Base-by-base conservation (phyloP, 1,140 invertebrate species). In the Panonychus citri region DNA sequence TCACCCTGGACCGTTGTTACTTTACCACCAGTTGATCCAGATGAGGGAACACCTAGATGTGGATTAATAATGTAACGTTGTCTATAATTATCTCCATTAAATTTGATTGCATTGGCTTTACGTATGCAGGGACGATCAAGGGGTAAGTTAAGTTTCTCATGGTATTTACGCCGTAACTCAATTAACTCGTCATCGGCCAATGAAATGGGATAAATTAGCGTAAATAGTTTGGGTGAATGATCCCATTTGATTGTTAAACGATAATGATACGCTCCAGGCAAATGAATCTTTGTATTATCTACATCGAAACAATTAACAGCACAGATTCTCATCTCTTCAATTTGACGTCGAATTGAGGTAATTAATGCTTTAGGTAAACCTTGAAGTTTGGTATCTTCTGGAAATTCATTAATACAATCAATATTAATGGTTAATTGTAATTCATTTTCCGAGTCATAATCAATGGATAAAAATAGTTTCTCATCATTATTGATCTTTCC, bases 1-100 rank as follows among this genome's bases (percentile, higher is more conserved):
- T 77, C 75, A 3, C 94, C 93, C 59, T 79, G 71, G 2, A 97
- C 85, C 28, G 84, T 24, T 21, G n/a, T 21, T n/a, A 28, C 12
- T 59, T 59, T 40, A 13, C 39, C 50, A 50, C 30, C 39, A 21
- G 56, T 57, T 3, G 46, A n/a, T 7, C 39, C 39, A 19, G 5
- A 24, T 1, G 54, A 57, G 30, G 68, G 56, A 40, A 82, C 64
- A 8, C 76, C 73, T 57, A 75, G 64, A 65, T 93, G 86, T 2
- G 82, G 80, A 69, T 85, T 85, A 8, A 80, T 65, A 25, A 90
- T 64, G 42, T 77, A 75, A 12, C 70, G 70, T 58, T 69, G 70
- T 34, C 12, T 34, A 34, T 34, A 34, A 5, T 58, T 60, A 51
- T 78, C 73, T 56, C 66, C 68, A 27, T 70, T 66, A 65, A 81